phyloP scores from a whole-genome alignment of 2,888 invertebrate genomes.

The Coleophora flavipennella region DNA sequence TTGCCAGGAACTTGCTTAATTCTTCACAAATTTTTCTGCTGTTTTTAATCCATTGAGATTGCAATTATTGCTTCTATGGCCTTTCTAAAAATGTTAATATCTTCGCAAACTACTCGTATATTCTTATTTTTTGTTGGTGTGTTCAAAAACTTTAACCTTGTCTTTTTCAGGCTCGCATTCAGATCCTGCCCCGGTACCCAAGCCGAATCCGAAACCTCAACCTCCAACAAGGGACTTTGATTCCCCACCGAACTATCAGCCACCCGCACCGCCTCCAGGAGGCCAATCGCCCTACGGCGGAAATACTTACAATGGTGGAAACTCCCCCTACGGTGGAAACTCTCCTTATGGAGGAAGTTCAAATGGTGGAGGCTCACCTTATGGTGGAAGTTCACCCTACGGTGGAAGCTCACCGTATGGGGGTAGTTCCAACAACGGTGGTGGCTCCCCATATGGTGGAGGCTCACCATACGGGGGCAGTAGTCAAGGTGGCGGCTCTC shows the following conservation, averaged over 20 bases:
- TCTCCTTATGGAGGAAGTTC: conserved; percentile 13
- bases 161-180: conserved; percentile 51
- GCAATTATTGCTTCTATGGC: no score
- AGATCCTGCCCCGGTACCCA: conserved; percentile 38
- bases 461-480: conserved; percentile 22
- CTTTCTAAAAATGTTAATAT: no score
- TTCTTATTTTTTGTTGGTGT: no score
- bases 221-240: conserved; percentile 41
- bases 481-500: conserved; percentile 7
- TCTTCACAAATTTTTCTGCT: no score
- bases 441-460: conserved; percentile 20
- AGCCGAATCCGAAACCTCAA: conserved; percentile 37
- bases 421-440: conserved; percentile 21
- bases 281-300: conserved; percentile 17
- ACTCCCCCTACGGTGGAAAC: conserved; percentile 24
- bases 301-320: conserved; percentile 21
- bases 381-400: conserved; percentile 26
- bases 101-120: no score
- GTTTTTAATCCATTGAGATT: no score
- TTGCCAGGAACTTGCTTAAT: no score
- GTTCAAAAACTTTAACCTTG: neutral
- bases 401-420: conserved; percentile 20
- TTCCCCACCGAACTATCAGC: conserved; percentile 51
- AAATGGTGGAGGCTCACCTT: conserved; percentile 20
- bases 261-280: conserved; percentile 48